Base-by-base conservation (phyloP, 2,888 invertebrate genomes). In the Megastigmus dorsalis region DNA sequence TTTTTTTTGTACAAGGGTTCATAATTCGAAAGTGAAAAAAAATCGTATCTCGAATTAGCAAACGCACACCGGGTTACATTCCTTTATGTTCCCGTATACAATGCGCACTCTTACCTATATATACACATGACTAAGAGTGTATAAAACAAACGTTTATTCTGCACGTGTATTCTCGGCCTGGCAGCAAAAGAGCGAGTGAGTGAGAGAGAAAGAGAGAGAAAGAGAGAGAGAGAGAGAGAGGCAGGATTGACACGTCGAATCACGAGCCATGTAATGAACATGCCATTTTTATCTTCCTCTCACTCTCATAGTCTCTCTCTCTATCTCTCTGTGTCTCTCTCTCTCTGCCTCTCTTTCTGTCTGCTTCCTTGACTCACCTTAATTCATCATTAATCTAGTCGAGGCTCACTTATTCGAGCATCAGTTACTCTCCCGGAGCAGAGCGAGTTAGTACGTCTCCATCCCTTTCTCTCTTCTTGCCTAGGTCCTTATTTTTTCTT, bases 321-420 rank as follows among this genome's bases (percentile, higher is more conserved):
- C 60, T 3, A 5, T 38, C 13, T 4, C 30, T 15, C 15, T 13
- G 20, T 23, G 26, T 15, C 3, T 2, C 28, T 73, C 55, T 60
- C 60, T 41, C 45, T 59, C 20, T 33, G 20, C 7, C 36, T 36
- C 52, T 15, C 60, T 3, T 10, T 38, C 13, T 4, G 15, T 15
- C 15, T 13, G 20, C n/a, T 26, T 15, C 3, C 0, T 18, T 10
- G 26, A n/a, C 50, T 65, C 38, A 41, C 9, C 59, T 74, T 68
- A 74, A 62, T 62, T 69, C 65, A 59, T 69, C 69, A 69, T 74
- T 69, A 69, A 74, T 74, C 63, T 69, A 65, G 63, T 68, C 60
- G 67, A 67, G 55, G 54, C 48, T 60, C 57, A 23, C 33, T 72
- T 57, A 59, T 72, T 65, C 71, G 57, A 55, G 66, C 66, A 59